Evolutionary conservation across 2,888 invertebrate species (phyloP).

Genomic region (Noctua janthina): DNA sequence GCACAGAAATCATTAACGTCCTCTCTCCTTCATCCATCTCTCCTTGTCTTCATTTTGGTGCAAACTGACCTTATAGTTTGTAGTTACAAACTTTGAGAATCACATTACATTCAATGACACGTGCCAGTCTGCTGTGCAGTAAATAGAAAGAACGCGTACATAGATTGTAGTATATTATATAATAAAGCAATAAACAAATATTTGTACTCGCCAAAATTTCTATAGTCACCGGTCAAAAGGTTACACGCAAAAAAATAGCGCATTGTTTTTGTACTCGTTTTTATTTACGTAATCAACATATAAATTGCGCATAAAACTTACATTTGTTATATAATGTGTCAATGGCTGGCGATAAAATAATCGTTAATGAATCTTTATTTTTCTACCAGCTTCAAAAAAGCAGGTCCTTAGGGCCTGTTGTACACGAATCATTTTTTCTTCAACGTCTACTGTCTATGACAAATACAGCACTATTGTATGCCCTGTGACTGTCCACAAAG

Average conservation of each 20-base stretch:
- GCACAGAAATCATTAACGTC: too few relatives aligned
- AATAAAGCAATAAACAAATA: constrained; percentile 25
- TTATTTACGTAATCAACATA: constrained; percentile 22
- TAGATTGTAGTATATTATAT: constrained; percentile 1
- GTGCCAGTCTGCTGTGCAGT: background rate
- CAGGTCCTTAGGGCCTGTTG: background rate
- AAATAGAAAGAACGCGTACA: constrained; percentile 12
- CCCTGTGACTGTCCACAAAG: background rate
- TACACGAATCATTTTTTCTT: background rate
- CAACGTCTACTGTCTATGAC: background rate
- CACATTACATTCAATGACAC: background rate
- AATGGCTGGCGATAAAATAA: constrained; percentile 3
- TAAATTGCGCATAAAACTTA: constrained; percentile 17
- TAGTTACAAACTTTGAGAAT: background rate
- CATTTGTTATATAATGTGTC: constrained; percentile 29
- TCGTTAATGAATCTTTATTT: background rate
- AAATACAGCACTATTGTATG: background rate
- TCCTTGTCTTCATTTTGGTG: too few relatives aligned
- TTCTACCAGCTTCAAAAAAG: background rate
- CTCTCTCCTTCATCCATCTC: too few relatives aligned
- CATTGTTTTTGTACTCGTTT: constrained; percentile 20
- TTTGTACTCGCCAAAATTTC: constrained; percentile 8
- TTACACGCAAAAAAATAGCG: constrained; percentile 27
- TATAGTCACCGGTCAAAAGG: constrained; percentile 32
- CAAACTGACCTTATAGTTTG: background rate